Conservation (phyloP, 2,113 vertebrate genomes). For the Myiozetetes cayanensis region DNA sequence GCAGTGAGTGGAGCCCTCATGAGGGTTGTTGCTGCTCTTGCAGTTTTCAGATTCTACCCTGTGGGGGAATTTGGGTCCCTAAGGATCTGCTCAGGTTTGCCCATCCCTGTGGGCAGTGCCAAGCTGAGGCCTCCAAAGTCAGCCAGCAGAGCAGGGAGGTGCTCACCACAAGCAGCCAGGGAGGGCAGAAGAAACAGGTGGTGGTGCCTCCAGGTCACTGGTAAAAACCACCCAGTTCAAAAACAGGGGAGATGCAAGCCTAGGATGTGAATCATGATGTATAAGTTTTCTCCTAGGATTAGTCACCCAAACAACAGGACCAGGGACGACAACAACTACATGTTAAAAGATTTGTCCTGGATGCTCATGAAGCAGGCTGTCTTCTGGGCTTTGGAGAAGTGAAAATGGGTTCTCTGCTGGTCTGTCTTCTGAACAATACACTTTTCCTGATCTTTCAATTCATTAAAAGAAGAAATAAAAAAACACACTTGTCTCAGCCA, state of each 20-base stretch:
- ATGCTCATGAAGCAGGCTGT: background rate
- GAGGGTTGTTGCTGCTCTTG: background rate
- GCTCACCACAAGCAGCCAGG: no score
- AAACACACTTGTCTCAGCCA: fast-evolving
- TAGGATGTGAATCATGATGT: fast-evolving
- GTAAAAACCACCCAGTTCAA: background rate
- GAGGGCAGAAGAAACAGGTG: background rate
- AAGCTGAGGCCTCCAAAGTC: background rate
- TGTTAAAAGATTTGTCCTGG: background rate
- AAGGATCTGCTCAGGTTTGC: background rate
- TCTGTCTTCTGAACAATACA: background rate
- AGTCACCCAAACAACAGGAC: background rate
- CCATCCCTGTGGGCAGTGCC: fast-evolving
- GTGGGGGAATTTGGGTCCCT: background rate
- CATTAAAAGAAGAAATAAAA: background rate
- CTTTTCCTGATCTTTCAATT: background rate
- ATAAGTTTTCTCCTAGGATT: background rate
- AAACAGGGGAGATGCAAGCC: background rate
- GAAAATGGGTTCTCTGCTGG: background rate
- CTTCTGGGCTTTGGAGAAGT: background rate
- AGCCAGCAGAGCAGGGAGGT: background rate
- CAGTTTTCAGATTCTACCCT: background rate
- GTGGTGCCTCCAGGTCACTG: no score
- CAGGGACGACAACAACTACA: background rate
- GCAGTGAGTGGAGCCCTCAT: fast-evolving